Conservation (phyloP, 2,797 vertebrate genomes). For the Silurus lanzhouensis region DNA sequence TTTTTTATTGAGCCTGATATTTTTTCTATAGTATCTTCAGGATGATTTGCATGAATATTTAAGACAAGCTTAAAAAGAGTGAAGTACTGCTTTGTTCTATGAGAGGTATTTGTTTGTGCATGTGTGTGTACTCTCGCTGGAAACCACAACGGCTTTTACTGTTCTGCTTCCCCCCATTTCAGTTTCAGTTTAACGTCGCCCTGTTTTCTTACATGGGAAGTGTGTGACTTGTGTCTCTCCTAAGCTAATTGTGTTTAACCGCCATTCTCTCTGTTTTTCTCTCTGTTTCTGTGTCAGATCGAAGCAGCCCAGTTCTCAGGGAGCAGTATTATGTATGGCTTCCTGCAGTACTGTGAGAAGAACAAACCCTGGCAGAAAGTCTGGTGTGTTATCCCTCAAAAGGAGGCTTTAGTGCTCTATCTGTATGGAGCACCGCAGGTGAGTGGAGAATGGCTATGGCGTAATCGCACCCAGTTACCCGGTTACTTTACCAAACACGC, state of each 20-base stretch:
- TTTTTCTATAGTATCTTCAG: neutral
- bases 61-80: neutral
- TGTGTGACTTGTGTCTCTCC: neutral
- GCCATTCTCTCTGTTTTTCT: too few relatives aligned
- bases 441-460: slow-evolving; percentile 11
- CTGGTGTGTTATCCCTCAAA: slow-evolving; percentile 96
- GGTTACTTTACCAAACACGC: neutral
- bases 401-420: slow-evolving; percentile 92
- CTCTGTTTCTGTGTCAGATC: slow-evolving; percentile 72
- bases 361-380: slow-evolving; percentile 94
- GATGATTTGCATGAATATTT: neutral
- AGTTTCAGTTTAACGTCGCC: slow-evolving; percentile 16
- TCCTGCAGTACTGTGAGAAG: slow-evolving; percentile 96
- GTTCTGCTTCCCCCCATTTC: slow-evolving; percentile 2
- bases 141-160: slow-evolving; percentile 29
- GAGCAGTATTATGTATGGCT: slow-evolving; percentile 92
- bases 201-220: slow-evolving; percentile 10
- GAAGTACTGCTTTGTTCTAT: slow-evolving; percentile 8
- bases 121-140: neutral
- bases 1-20: neutral
- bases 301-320: slow-evolving; percentile 93
- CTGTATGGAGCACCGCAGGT: slow-evolving; percentile 97
- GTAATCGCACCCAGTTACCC: too few relatives aligned
- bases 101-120: neutral
- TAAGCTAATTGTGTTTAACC: neutral